phyloP scores from a whole-genome alignment of 2,888 invertebrate species.

The Mythimna ferrago region DNA sequence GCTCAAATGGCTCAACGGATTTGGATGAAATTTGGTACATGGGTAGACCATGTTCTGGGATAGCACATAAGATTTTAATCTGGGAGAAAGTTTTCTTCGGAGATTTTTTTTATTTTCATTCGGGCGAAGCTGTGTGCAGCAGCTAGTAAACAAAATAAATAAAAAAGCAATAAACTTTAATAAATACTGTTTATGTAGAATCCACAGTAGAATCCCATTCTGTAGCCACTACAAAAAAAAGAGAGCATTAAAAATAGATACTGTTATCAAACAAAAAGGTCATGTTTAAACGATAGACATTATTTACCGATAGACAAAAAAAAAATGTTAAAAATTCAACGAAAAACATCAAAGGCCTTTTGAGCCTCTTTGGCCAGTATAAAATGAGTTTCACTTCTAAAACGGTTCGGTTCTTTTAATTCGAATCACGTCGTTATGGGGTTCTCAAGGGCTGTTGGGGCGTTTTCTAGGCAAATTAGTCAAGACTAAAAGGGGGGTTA shows the following conservation, averaged over 20 bases:
- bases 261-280: not conserved
- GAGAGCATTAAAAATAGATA: not conserved
- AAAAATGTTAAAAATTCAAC: conserved; percentile 3
- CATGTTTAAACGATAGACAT: not conserved
- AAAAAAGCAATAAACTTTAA: no score
- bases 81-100: no score
- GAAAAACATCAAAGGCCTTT: conserved; percentile 16
- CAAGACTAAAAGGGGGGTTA: conserved; percentile 26
- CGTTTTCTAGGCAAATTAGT: conserved; percentile 46
- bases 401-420: conserved; percentile 39
- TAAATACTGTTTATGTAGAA: no score
- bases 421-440: conserved; percentile 33
- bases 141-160: no score
- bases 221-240: not conserved
- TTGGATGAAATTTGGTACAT: no score
- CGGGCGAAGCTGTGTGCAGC: no score
- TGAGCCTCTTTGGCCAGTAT: not conserved
- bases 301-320: not conserved
- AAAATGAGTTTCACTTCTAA: conserved; percentile 24
- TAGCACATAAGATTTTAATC: no score
- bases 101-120: no score
- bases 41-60: no score
- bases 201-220: no score
- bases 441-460: conserved; percentile 11
- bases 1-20: no score